Evolutionary conservation across 2,888 invertebrate species (phyloP).

Genomic region (Liodrosophila aerea): DNA sequence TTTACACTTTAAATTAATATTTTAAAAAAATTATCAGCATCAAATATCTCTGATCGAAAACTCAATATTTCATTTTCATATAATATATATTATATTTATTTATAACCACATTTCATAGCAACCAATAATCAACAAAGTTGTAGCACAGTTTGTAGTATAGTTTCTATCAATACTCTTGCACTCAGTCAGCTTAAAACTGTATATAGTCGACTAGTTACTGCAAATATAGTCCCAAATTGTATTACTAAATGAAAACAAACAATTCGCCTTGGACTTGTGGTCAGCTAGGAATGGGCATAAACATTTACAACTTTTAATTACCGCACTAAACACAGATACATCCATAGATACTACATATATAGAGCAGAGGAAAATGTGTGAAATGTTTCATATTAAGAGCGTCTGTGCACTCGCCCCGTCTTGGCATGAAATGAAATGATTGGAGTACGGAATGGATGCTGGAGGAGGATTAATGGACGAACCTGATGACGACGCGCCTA

Average conservation of each 20-base stretch:
- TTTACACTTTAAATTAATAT: too few species aligned
- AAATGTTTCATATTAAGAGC: constrained; percentile 58
- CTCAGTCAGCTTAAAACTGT: too few species aligned
- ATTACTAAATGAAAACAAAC: constrained; percentile 22
- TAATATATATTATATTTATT: too few species aligned
- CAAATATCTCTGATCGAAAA: too few species aligned
- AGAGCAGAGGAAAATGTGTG: constrained; percentile 54
- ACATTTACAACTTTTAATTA: constrained; percentile 75
- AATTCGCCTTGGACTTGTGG: constrained; percentile 62
- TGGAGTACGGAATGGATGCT: constrained; percentile 2
- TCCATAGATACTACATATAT: not conserved
- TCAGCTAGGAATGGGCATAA: constrained; percentile 66
- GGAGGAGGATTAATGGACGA: constrained; percentile 18
- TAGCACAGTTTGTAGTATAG: too few species aligned
- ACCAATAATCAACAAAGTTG: too few species aligned
- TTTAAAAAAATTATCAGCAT: too few species aligned
- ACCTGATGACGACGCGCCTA: constrained; percentile 69
- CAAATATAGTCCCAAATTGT: not conserved
- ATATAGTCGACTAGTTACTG: too few species aligned
- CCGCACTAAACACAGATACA: constrained; percentile 56
- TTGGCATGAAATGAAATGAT: too few species aligned
- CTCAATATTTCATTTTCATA: too few species aligned
- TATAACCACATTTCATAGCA: too few species aligned
- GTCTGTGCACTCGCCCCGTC: not conserved
- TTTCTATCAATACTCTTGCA: too few species aligned